Percentiles rank a stretch among this genome's conserved stretches.
Evolutionary conservation across 2,113 vertebrate species (phyloP).

Genomic region (Amphilophus citrinellus): DNA sequence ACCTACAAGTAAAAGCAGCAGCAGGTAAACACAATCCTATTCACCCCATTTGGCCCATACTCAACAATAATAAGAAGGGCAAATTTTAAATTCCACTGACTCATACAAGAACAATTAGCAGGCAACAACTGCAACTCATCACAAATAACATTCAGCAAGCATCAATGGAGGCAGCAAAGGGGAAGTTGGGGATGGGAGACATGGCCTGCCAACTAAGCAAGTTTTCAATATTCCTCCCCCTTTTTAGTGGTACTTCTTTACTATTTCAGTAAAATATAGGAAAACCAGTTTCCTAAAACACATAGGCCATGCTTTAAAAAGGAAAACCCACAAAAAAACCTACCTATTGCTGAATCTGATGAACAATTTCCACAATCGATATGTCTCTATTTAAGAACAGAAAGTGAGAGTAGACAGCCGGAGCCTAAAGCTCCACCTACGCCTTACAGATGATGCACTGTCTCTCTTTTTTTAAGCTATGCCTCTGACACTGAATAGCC

Average conservation of each 20-base stretch:
- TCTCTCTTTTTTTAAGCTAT: constrained; percentile 41
- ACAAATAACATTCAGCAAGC: constrained; percentile 11
- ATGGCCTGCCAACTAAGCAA: constrained; percentile 29
- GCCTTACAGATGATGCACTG: constrained; percentile 52
- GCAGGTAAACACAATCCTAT: neutral
- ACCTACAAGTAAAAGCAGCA: constrained; percentile 60
- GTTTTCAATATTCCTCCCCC: constrained; percentile 29
- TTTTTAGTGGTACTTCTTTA: constrained; percentile 26
- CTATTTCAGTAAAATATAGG: constrained; percentile 2
- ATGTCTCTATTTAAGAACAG: neutral
- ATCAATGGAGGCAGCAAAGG: constrained; percentile 17
- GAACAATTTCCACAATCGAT: constrained; percentile 18
- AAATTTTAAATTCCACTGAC: neutral
- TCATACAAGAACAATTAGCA: neutral
- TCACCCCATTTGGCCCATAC: neutral
- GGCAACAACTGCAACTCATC: neutral
- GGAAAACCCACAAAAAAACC: constrained; percentile 8
- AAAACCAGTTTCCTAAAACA: neutral
- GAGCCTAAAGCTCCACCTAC: constrained; percentile 44
- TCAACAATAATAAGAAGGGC: neutral
- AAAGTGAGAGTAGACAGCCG: constrained; percentile 27
- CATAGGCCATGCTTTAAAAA: neutral
- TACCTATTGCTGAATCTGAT: constrained; percentile 40
- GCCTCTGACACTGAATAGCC: constrained; percentile 65
- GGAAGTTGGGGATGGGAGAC: constrained; percentile 8